Conservation (phyloP, 2,797 vertebrate genomes). For the Hippoglossus hippoglossus region DNA sequence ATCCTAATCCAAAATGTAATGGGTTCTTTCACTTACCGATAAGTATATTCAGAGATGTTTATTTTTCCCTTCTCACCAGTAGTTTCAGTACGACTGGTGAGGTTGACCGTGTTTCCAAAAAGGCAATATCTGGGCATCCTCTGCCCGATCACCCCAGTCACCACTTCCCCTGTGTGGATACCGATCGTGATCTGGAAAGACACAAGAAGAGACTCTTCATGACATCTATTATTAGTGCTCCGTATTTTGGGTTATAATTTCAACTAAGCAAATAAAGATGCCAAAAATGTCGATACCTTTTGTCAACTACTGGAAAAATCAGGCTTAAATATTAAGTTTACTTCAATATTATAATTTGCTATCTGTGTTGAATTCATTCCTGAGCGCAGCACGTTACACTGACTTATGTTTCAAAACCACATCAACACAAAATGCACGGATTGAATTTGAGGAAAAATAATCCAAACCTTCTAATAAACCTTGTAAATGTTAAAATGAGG, state of each 20-base stretch:
- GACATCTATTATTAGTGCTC: background rate
- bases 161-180: constrained; percentile 98
- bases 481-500: constrained; percentile 1
- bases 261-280: constrained; percentile 11
- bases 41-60: constrained; percentile 97
- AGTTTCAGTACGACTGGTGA: constrained; percentile 98
- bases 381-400: background rate
- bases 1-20: too few relatives aligned
- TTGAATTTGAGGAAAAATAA: background rate
- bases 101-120: constrained; percentile 98
- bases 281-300: background rate
- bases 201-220: constrained; percentile 3
- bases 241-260: background rate
- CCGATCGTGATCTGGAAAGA: constrained; percentile 94
- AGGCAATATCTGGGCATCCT: constrained; percentile 99
- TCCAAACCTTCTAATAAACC: constrained; percentile 1
- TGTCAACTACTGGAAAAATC: background rate
- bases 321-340: background rate
- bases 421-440: constrained; percentile 4
- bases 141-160: constrained; percentile 98
- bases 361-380: constrained; percentile 3
- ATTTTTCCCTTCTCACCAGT: constrained; percentile 97
- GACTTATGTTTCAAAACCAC: background rate
- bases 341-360: background rate
- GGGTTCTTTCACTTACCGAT: constrained; percentile 84